Evolutionary conservation across 1,140 invertebrate species (phyloP).

Genomic region (Mizuhopecten yessoensis): DNA sequence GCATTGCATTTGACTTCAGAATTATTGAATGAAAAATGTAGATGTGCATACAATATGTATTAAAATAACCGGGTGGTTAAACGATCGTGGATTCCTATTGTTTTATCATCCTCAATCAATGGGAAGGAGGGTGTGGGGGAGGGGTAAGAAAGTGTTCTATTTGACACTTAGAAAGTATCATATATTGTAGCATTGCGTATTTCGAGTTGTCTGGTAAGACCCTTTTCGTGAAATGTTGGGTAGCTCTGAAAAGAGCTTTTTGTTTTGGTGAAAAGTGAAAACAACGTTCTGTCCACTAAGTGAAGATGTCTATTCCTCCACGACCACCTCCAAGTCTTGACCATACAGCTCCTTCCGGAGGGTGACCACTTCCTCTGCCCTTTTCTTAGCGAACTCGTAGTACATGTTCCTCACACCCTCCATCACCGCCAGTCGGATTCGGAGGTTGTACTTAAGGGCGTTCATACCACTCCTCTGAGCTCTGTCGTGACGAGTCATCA

Average conservation of each 20-base stretch:
- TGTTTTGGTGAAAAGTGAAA: not conserved
- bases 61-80: too few species aligned
- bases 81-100: too few species aligned
- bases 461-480: slow-evolving; percentile 47
- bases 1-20: too few species aligned
- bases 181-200: not conserved
- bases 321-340: slow-evolving; percentile 54
- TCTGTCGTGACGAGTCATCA: slow-evolving; percentile 69
- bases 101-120: too few species aligned
- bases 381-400: slow-evolving; percentile 62
- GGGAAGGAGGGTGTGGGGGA: too few species aligned
- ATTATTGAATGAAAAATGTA: too few species aligned
- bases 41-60: too few species aligned
- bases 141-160: not conserved
- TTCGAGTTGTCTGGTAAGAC: not conserved
- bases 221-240: not conserved
- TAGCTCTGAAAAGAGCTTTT: not conserved
- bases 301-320: not conserved
- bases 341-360: slow-evolving; percentile 57
- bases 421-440: slow-evolving; percentile 54
- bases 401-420: slow-evolving; percentile 67
- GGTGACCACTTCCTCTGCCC: slow-evolving; percentile 60
- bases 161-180: not conserved
- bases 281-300: too few species aligned
- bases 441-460: slow-evolving; percentile 64